phyloP scores from a whole-genome alignment of 2,888 invertebrate species.

The Campoletis raptor region DNA sequence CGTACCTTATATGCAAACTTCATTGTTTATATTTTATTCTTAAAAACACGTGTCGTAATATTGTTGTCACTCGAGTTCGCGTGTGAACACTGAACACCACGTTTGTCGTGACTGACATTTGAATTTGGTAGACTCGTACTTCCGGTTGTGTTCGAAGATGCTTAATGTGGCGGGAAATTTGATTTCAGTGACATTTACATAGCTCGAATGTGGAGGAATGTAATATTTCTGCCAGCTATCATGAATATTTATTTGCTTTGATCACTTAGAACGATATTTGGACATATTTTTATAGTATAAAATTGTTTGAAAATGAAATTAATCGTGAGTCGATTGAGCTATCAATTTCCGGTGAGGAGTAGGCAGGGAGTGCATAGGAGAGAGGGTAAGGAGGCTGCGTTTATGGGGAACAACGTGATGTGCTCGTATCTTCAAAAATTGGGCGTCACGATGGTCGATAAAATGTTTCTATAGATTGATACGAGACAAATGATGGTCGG shows the following conservation, averaged over 20 bases:
- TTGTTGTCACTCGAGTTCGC: constrained; percentile 55
- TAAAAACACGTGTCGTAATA: constrained; percentile 64
- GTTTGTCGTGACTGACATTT: constrained; percentile 69
- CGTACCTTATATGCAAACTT: constrained; percentile 87
- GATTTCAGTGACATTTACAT: background rate
- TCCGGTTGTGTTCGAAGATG: constrained; percentile 68
- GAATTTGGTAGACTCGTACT: constrained; percentile 66
- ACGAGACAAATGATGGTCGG: constrained; percentile 17
- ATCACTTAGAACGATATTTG: background rate
- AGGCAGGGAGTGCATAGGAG: background rate
- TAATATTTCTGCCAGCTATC: background rate
- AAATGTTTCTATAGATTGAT: constrained; percentile 55
- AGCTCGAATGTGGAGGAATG: background rate
- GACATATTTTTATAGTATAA: background rate
- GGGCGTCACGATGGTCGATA: constrained; percentile 68
- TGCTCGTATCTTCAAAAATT: constrained; percentile 68
- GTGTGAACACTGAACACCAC: constrained; percentile 66
- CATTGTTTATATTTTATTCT: constrained; percentile 81
- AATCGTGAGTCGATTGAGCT: background rate
- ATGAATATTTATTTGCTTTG: background rate
- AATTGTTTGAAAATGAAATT: background rate
- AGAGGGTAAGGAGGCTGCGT: constrained; percentile 55
- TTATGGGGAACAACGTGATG: constrained; percentile 48
- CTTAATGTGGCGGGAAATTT: constrained; percentile 55
- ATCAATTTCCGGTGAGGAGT: constrained; percentile 26